Base-by-base conservation (phyloP, 2,113 vertebrate genomes). In the Hypomesus transpacificus region DNA sequence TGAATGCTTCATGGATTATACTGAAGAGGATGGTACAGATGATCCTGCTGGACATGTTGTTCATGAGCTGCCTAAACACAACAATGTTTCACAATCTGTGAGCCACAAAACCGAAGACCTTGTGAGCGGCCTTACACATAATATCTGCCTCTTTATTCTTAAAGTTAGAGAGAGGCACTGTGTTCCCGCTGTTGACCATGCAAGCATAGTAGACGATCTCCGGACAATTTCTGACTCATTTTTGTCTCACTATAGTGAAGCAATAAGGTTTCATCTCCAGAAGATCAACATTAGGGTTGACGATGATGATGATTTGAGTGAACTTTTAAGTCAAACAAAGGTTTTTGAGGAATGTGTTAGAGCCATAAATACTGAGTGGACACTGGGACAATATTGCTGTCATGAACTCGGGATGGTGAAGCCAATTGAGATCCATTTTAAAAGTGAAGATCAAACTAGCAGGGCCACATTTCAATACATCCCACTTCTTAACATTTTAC, bases 111-210 rank as follows among this genome's bases (percentile, higher is more conserved):
- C 68, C 6, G 53, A 58, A 24, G 34, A 68, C 50, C 14, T 68
- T 18, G 17, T 68, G 1, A 22, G 26, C 16, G 26, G 58, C 58
- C 57, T 71, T 13, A 71, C 22, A 61, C 14, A 21, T n/a, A 71
- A 71, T 51, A 58, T 71, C 14, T 21, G 69, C 20, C 69, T 71
- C 26, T 71, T 71, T 20, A 62, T 59, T 21, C 34, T 71, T 17
- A 71, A 51, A 61, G 20, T 71, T 14, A 51, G 58, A 61, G 69
- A 71, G 21, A 71, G 56, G 58, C 69, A 71, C 58, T 71, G 69
- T 39, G 20, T 71, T 22, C 57, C 57, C 4, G n/a, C 39, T 24
- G 58, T 24, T 9, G 58, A 62, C 3, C 69, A 71, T 14, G 24
- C 28, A 2, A 51, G 57, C 20, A 71, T 62, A 61, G 20, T 62